phyloP scores from a whole-genome alignment of 2,888 invertebrate genomes.

The Drosophila gaucha region DNA sequence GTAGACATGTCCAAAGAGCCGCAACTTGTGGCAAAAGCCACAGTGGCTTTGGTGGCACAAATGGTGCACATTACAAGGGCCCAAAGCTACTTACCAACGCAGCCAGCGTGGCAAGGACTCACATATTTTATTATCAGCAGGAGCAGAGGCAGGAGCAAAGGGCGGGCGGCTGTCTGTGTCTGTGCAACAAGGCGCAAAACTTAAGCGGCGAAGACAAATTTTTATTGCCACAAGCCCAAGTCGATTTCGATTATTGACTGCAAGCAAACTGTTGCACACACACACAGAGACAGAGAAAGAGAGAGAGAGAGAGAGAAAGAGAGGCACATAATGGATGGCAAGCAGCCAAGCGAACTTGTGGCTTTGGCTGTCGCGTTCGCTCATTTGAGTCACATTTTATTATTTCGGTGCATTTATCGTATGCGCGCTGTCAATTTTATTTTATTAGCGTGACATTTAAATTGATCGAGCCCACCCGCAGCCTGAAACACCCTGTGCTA shows the following conservation, averaged over 20 bases:
- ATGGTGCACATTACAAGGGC: constrained; percentile 65
- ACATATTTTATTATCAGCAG: constrained; percentile 64
- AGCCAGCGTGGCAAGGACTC: constrained; percentile 49
- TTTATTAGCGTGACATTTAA: constrained; percentile 78
- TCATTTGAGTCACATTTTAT: constrained; percentile 80
- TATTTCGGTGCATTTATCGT: constrained; percentile 79
- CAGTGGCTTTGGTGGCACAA: constrained; percentile 64
- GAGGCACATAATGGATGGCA: constrained; percentile 5
- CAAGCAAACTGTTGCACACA: constrained; percentile 67
- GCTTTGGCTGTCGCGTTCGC: constrained; percentile 62
- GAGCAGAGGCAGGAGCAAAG: neutral
- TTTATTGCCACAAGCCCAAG: constrained; percentile 70
- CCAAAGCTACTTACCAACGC: constrained; percentile 60
- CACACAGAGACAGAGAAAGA: neutral
- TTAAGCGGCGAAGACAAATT: constrained; percentile 74
- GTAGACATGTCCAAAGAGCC: constrained; percentile 21
- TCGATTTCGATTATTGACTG: constrained; percentile 74
- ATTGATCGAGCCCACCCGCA: constrained; percentile 55
- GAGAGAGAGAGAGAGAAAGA: constrained; percentile 1
- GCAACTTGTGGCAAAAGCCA: constrained; percentile 50
- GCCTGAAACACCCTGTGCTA: neutral
- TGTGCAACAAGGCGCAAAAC: constrained; percentile 75
- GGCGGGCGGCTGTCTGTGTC: constrained; percentile 13
- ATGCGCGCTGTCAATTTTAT: constrained; percentile 70
- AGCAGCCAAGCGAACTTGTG: constrained; percentile 20